Evolutionary conservation across 1,140 invertebrate species (phyloP).

Genomic region (Zaprionus lachaisei): DNA sequence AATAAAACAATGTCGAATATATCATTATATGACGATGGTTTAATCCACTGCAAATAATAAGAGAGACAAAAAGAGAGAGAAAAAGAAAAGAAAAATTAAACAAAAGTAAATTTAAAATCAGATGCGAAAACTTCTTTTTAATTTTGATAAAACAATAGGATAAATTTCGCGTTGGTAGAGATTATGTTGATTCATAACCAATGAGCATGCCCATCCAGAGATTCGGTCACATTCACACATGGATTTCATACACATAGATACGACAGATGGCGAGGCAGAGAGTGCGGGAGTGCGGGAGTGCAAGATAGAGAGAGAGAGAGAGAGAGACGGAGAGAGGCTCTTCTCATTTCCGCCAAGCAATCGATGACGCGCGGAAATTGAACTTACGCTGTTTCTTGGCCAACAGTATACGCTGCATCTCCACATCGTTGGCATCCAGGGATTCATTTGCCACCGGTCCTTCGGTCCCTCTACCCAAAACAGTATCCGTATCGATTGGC

Average conservation of each 20-base stretch:
- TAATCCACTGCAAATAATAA: slow-evolving; percentile 1
- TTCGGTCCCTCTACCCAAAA: neutral
- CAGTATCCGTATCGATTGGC: neutral
- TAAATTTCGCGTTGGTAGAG: neutral
- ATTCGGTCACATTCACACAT: neutral
- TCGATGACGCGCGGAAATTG: slow-evolving; percentile 12
- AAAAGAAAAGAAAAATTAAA: neutral
- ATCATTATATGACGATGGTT: neutral
- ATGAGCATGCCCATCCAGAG: neutral
- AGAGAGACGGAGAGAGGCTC: neutral
- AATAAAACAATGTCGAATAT: neutral
- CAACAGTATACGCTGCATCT: slow-evolving; percentile 4
- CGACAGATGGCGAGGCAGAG: neutral
- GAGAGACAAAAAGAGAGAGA: neutral
- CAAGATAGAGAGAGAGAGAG: neutral
- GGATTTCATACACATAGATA: neutral
- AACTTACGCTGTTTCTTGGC: slow-evolving; percentile 39
- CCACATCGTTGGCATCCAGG: slow-evolving; percentile 15
- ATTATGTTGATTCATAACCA: neutral
- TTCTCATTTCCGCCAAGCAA: slow-evolving; percentile 20
- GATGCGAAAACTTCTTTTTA: neutral
- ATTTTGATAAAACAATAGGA: neutral
- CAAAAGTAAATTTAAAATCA: neutral
- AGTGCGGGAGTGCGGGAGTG: neutral
- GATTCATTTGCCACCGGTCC: neutral